These are phyloP conservation scores for Neosalanx taihuensis DNA, from an alignment of 2,797 vertebrate genomes.

Conservation along the genomic window DNA sequence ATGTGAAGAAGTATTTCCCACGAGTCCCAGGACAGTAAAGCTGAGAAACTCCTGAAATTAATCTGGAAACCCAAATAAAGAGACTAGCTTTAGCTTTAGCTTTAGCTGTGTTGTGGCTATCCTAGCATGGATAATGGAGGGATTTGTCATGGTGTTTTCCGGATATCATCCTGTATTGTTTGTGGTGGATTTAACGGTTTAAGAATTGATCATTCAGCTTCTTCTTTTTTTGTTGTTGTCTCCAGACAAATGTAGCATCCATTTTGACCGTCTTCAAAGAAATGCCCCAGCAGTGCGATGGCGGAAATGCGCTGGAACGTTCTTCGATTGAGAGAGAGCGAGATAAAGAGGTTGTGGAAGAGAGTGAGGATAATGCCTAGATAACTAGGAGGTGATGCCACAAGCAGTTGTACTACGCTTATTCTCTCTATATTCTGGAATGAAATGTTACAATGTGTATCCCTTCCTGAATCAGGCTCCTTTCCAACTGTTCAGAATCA, in stretches of 20 bases:
- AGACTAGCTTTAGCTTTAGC: background rate
- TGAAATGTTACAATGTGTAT: background rate
- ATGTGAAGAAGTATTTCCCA: background rate
- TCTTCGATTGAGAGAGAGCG: background rate
- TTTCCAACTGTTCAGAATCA: background rate
- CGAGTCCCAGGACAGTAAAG: no score
- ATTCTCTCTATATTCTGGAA: background rate
- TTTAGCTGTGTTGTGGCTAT: background rate
- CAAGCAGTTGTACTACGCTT: no score
- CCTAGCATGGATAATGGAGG: no score
- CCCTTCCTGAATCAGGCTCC: background rate
- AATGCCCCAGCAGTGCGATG: background rate
- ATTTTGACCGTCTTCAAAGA: background rate
- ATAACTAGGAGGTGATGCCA: background rate
- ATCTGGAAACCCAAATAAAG: no score
- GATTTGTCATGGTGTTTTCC: background rate
- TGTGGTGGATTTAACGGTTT: constrained; percentile 6
- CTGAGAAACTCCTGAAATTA: no score
- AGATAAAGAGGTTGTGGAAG: background rate
- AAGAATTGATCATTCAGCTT: constrained; percentile 1
- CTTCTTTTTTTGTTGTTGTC: background rate
- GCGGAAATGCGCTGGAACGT: background rate
- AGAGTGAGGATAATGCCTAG: background rate
- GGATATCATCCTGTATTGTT: background rate
- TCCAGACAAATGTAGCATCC: background rate